Evolutionary conservation across 1,140 invertebrate genomes (phyloP), one percentile per base, ranked within the genome.

Genomic region (Stratiolaelaps scimitus): DNA sequence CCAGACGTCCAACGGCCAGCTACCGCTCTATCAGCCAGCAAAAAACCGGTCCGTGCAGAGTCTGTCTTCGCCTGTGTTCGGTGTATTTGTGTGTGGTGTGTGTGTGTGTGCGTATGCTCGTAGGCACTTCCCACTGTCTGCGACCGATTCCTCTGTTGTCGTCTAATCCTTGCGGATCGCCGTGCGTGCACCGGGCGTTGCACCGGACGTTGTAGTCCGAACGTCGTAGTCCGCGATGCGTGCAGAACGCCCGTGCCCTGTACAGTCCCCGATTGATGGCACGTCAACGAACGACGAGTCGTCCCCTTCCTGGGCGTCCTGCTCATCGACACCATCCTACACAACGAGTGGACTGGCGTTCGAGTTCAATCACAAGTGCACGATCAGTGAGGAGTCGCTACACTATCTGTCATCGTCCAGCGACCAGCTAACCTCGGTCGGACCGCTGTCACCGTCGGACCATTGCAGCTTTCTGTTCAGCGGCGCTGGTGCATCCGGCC

Each of bases 301-400:
- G 15, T 69, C 68, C 43, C 69, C 70, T 1, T 71, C 68, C 19
- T 70, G 69, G 69, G 67, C 70, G 13, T 71, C 69, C 34, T 71
- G 70, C 45, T 46, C 70, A 20, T 65, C 67, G 20, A 71, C 71
- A 20, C 71, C 71, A 15, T 70, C 68, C 17, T 71, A 64, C 30
- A 65, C 30, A 0, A 70, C 67, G 29, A 46, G 48, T 6, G 68
- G 68, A 19, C 13, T 72, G 13, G 53, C 68, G 0, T 71, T 73
- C 64, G 71, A 73, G 28, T 72, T 73, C 44, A 69, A 64, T 43
- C 65, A 68, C 5, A 71, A 72, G 30, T 68, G 69, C 48, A 69
- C 68, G 20, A 17, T 72, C 13, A 67, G 66, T 43, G 68, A 68
- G 19, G 71, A 72, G 30, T 67, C 64, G 29, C 53, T 71, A 43